Evolutionary conservation across 2,113 vertebrate species (phyloP), one percentile per base, ranked within the genome.

Genomic region (Petromus typicus): DNA sequence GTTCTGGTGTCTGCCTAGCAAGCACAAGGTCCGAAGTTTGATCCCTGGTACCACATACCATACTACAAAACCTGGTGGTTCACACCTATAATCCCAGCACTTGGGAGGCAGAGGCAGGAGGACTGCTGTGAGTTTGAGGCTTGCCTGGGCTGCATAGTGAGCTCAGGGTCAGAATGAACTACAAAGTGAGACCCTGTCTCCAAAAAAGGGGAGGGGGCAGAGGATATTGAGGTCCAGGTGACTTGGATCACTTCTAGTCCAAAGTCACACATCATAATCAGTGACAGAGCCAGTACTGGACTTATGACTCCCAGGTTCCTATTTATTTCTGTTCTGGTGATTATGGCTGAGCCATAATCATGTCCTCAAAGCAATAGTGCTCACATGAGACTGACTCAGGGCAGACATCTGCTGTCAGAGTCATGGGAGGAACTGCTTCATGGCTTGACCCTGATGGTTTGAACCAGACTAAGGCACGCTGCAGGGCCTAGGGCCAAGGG

Each of bases 361-460:
- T 61, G 5, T 76, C 75, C 89, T 48, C 1, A 5, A 59, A 67
- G 81, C 34, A 10, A 34, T 69, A 54, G 84, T 32, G 34, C 48
- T 83, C 56, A 48, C 32, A 2, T 0, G 64, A 43, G 32, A 56
- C 90, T 93, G 30, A 66, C 27, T 94, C 16, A 5, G 54, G 61
- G 82, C 76, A 90, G 54, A 54, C 18, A 11, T 80, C 75, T 78
- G 76, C 85, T 81, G 23, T 90, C 51, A 80, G 34, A 95, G 66
- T 30, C 23, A 51, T 11, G 14, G 27, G 57, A 40, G 71, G 86
- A 89, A 64, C 59, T 43, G 34, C 17, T 54, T 87, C 12, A 12
- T 73, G 57, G n/a, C 59, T 67, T 91, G 80, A 54, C 79, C 67
- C 76, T 34, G 51, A 91, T 12, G 67, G 56, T 48, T 2, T 73